Evolutionary conservation across 2,888 invertebrate species (phyloP).

Genomic region (Zaprionus bogoriensis): DNA sequence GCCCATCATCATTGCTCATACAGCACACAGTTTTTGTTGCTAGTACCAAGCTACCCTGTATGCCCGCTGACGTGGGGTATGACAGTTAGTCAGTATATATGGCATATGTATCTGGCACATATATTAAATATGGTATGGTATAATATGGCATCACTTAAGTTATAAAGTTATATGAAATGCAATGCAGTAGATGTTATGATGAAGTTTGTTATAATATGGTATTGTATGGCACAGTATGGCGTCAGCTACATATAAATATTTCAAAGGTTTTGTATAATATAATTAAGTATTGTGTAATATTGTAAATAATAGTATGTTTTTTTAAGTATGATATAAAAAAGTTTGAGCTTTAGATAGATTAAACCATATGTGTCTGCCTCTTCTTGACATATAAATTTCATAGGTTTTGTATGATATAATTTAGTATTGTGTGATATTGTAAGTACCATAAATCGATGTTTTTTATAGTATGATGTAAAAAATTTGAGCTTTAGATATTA

Average conservation of each 20-base stretch:
- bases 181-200: too few species aligned
- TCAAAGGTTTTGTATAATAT: background rate
- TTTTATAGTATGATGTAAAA: background rate
- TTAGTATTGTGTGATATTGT: too few species aligned
- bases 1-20: conserved; percentile 28
- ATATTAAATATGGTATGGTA: background rate
- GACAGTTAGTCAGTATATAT: too few species aligned
- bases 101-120: background rate
- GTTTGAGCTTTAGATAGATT: too few species aligned
- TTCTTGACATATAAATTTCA: background rate
- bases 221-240: background rate
- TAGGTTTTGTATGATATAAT: background rate
- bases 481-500: background rate
- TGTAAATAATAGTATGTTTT: too few species aligned
- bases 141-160: background rate
- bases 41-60: conserved; percentile 2
- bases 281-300: background rate
- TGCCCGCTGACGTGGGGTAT: too few species aligned
- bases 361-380: too few species aligned
- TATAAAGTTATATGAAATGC: too few species aligned
- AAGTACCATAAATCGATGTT: too few species aligned
- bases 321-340: too few species aligned
- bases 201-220: background rate
- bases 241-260: too few species aligned
- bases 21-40: background rate